Evolutionary conservation across 1,140 invertebrate genomes (phyloP), one percentile per base, ranked within the genome.

Genomic region (Nasonia vitripennis): DNA sequence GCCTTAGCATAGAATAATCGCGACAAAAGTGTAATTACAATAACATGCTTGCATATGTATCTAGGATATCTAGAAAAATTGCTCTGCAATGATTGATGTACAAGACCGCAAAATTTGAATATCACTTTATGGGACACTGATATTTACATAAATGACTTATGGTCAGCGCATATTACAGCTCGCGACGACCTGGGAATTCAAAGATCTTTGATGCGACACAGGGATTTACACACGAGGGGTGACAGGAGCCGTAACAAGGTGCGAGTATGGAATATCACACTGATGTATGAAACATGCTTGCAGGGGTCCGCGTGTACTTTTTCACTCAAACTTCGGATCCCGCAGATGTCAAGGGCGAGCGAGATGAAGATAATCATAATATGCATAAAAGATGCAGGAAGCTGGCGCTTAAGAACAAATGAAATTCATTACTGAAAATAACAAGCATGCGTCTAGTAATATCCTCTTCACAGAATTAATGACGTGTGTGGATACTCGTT

Each of bases 91-190:
- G 55, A 62, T 62, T n/a, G 20, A 62, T 62, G 20, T 17, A 17
- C 20, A 62, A n/a, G 55, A 62, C 4, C 17, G 17, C 14, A 7
- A 62, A 62, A 62, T 62, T 62, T 62, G 20, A 62, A 62, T 62
- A 62, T 62, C 55, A 62, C 20, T 62, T 62, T 62, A n/a, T n/a
- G 55, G 20, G 17, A 20, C 55, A n/a, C 55, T n/a, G 14, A 62
- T 62, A 62, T 62, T 62, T 62, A 62, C 55, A 62, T 62, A 62
- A 62, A 62, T 62, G 55, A 62, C 55, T 62, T 62, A n/a, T 62
- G 55, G 55, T 62, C 55, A 62, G 55, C 55, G 55, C 55, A 62
- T 62, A n/a, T 62, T 62, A 62, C 55, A 62, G 20, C 55, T 62
- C 55, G 55, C 20, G 55, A 62, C 55, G 55, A 62, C 17, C 55